Base-by-base conservation (phyloP, 2,113 vertebrate genomes). In the Amia ocellicauda region DNA sequence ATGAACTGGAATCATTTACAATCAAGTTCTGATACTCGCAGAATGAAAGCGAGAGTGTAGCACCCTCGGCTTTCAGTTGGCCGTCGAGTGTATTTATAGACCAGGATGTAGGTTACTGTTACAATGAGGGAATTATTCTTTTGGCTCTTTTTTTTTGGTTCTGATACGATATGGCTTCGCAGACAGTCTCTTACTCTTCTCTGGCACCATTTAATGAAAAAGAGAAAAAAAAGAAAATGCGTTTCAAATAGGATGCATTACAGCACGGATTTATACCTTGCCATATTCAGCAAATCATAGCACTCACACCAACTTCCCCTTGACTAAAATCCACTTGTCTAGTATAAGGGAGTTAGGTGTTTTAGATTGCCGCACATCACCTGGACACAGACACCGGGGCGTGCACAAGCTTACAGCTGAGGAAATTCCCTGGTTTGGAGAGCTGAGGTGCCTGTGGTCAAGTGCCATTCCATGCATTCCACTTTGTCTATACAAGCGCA, bases 1-100 rank as follows among this genome's bases (percentile, higher is more conserved):
- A 67, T 67, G 72, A 76, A 53, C 19, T 8, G 23, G 22, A 45
- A 52, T 63, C 47, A 57, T 50, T 27, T 7, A 43, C 51, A 41
- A 64, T 23, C 24, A 26, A 20, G 28, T 64, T 50, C 47, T 27
- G 20, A 22, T 43, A 43, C 31, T 13, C 22, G 20, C 22, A 26
- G 43, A 52, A 40, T 4, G 17, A 23, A 24, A n/a, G n/a, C 10
- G 19, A 14, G 43, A 49, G 29, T 45, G 26, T 27, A 58, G n/a
- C 45, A 41, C 13, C 43, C 11, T 22, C 2, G 8, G 20, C 14
- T 55, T 22, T 43, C 62, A 24, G 14, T 19, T 23, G 16, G 36
- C 20, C 42, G 19, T 28, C 23, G 10, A 16, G 31, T 14, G 3
- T 53, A 49, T 58, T 55, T 58, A 58, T 52, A 66, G 56, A 24